phyloP scores from a whole-genome alignment of 1,140 invertebrate species.

The Harpegnathos saltator region DNA sequence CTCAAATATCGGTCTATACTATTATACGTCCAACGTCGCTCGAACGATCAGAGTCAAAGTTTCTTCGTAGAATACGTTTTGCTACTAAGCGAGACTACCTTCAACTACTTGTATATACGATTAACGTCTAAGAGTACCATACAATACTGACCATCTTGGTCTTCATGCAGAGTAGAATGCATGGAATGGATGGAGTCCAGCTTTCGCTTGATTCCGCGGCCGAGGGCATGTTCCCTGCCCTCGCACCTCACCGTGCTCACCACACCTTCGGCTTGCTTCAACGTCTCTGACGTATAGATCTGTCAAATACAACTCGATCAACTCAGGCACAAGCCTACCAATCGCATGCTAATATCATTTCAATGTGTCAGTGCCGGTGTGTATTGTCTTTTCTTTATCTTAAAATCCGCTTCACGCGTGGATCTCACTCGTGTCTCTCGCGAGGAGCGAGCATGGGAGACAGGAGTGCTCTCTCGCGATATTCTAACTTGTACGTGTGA shows the following conservation, averaged over 20 bases:
- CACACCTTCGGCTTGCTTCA: conserved; percentile 85
- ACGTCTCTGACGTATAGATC: conserved; percentile 84
- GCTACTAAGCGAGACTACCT: neutral
- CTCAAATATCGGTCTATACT: neutral
- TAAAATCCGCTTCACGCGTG: conserved; percentile 16
- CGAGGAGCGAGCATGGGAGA: conserved; percentile 54
- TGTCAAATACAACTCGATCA: conserved; percentile 86
- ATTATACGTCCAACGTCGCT: neutral
- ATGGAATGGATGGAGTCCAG: conserved; percentile 86
- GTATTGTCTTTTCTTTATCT: conserved; percentile 18
- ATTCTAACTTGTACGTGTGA: neutral
- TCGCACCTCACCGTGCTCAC: conserved; percentile 85
- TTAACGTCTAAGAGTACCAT: conserved; percentile 81
- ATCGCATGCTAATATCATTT: conserved; percentile 80
- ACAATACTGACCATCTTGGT: conserved; percentile 86
- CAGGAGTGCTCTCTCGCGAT: conserved; percentile 35
- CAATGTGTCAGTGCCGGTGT: conserved; percentile 60
- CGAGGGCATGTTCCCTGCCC: conserved; percentile 84
- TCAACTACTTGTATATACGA: conserved; percentile 48
- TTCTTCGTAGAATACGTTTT: conserved; percentile 42
- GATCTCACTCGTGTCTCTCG: conserved; percentile 50
- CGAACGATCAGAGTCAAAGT: neutral
- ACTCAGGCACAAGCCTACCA: conserved; percentile 84
- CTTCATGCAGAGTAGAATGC: conserved; percentile 86
- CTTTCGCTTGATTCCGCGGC: conserved; percentile 86